Conservation (phyloP, 53 echinoderm and acorn worm species). For the Henricia sp. region DNA sequence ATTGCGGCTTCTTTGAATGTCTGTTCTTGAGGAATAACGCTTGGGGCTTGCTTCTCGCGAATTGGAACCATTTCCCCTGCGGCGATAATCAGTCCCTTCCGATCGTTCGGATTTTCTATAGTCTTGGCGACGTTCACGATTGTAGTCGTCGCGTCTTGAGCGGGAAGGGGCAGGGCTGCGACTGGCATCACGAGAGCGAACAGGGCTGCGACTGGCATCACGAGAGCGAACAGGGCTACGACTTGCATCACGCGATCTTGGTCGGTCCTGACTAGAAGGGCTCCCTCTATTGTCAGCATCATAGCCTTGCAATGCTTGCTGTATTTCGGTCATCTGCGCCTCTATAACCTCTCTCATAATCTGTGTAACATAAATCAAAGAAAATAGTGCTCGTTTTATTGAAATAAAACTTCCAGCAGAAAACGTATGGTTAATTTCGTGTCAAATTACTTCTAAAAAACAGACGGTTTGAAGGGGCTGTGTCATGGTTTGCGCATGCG, state of each 20-base stretch:
- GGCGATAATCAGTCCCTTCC: too few species aligned
- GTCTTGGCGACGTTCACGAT: not conserved
- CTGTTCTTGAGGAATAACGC: too few species aligned
- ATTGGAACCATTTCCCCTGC: not conserved
- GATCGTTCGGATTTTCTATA: too few species aligned
- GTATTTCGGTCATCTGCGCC: constrained; percentile 74
- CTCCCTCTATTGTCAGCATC: constrained; percentile 1
- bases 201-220: not conserved
- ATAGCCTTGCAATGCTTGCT: constrained; percentile 42
- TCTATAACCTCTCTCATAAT: constrained; percentile 92
- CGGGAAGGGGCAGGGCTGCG: not conserved
- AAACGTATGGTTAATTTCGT: too few species aligned
- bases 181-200: constrained; percentile 14
- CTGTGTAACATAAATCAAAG: constrained; percentile 20
- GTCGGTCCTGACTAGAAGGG: not conserved
- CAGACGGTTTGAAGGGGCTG: too few species aligned
- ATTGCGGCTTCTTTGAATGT: too few species aligned
- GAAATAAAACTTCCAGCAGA: not conserved
- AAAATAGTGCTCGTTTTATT: not conserved
- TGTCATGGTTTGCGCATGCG: too few species aligned
- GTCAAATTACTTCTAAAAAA: too few species aligned
- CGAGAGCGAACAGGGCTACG: constrained; percentile 14
- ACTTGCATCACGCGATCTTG: constrained; percentile 10
- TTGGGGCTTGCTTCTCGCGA: too few species aligned
- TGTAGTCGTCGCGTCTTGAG: not conserved